phyloP scores from a whole-genome alignment of 2,113 vertebrate species.

The Malurus alboscapulatus region DNA sequence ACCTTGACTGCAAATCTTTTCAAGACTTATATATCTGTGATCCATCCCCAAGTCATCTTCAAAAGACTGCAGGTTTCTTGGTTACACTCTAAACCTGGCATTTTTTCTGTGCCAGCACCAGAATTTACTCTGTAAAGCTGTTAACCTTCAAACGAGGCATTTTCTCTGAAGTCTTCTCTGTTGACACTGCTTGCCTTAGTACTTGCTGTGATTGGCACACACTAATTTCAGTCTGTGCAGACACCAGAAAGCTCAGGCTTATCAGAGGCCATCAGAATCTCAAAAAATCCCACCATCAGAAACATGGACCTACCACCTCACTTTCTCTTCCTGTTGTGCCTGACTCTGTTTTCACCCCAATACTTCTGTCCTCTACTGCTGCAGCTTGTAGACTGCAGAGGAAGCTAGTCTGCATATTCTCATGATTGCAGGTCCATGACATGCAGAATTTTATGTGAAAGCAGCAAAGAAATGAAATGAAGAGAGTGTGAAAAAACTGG shows the following conservation, averaged over 20 bases:
- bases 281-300: neutral
- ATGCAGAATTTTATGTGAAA: neutral
- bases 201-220: neutral
- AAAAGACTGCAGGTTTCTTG: neutral
- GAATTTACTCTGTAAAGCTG: neutral
- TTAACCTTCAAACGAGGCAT: neutral
- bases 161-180: neutral
- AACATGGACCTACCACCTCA: neutral
- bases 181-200: neutral
- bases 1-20: neutral
- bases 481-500: neutral
- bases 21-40: neutral
- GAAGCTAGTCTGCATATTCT: neutral
- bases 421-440: rapidly evolving
- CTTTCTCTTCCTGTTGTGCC: neutral
- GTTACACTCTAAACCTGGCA: neutral
- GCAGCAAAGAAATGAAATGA: neutral
- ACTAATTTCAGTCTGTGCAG: neutral
- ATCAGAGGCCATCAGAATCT: neutral
- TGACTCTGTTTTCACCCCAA: neutral
- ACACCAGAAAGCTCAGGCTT: neutral
- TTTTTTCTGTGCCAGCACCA: neutral
- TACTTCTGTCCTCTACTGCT: neutral
- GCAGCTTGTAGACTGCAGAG: neutral
- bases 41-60: neutral